Evolutionary conservation across 2,888 invertebrate genomes (phyloP), one percentile per base, ranked within the genome.

Genomic region (Caenorhabditis plicata): DNA sequence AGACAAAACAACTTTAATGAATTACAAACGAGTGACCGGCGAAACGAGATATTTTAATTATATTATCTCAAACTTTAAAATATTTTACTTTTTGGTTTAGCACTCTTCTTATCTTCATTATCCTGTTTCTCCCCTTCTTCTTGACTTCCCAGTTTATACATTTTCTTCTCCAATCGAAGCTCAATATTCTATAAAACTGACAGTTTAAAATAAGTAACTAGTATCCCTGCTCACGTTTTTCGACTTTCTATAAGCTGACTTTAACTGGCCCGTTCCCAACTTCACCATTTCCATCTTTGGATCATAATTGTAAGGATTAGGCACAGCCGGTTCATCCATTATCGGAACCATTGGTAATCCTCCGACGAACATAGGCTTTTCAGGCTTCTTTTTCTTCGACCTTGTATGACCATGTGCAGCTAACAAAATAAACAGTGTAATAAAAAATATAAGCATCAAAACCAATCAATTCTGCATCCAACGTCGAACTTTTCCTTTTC

Each of bases 221-320:
- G n/a, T n/a, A n/a, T n/a, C n/a, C 7, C 11, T 26, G 45, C 61
- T 46, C 3, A 71, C 68, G 11, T 48, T 48, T 38, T 46, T 64
- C 0, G 64, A 48, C 38, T 67, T 71, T 33, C 71, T 46, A 40
- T 69, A 71, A 0, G 71, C 65, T n/a, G 65, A 65, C 31, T 65
- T 65, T 4, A 71, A 29, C 32, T 69, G 71, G 4, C 69, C 71
- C 2, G 64, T 60, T 31, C 71, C 71, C 8, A 71, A 31, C 29
- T 64, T 53, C 39, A 62, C 50, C 44, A 71, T 69, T 32, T 69
- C 68, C 48, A 52, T 53, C 33, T 53, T 61, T 25, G 71, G 71
- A 57, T 71, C 68, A 39, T 61, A 71, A 42, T 68, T 67, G 45
- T 71, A 71, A 5, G 64, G 64, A 49, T 71, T 71, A 8, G 60